Base-by-base conservation (phyloP, 2,888 invertebrate species). In the Smittia sp. region DNA sequence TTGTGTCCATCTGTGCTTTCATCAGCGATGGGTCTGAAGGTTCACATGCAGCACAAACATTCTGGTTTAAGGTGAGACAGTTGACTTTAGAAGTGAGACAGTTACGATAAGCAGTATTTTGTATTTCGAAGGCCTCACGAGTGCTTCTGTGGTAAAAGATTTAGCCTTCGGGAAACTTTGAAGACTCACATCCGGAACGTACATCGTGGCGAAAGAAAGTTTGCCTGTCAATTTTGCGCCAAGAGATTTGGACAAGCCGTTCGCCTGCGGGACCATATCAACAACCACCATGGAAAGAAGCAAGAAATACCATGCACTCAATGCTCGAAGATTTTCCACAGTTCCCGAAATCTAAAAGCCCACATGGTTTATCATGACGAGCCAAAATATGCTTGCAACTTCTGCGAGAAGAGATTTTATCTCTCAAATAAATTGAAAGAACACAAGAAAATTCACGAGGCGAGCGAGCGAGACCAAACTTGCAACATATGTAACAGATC, bases 141-240 rank as follows among this genome's bases (percentile, higher is more conserved):
- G 2, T 58, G 58, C 18, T 58, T 58, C 11, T 58, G 58, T 58
- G 58, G 58, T 1, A 58, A 58, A 20, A 22, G 32, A 9, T 58
- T 22, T 46, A 46, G 46, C 46, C n/a, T 46, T 2, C 18, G 22
- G 22, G 58, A 58, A 58, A 58, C 58, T 22, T 11, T 58, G 1
- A 58, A 58, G 18, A 58, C 58, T n/a, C 58, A 58, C 22, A 58
- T 58, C 7, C n/a, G 58, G 22, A 58, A 58, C 22, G 58, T 58
- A 4, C 58, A 58, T 58, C 18, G 22, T 20, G 58, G 58, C 1
- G 58, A 58, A 58, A 58, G 58, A 58, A 58, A 18, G 20, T 58
- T 20, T 58, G 1, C 20, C 11, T 58, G 58, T 58, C 58, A 18
- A 22, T 20, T 18, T 2, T 58, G 58, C 58, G 20, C 58, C 1